Percentiles rank a stretch among this genome's conserved stretches.
Conservation (phyloP, 2,797 vertebrate genomes). For the Chromis chromis region DNA sequence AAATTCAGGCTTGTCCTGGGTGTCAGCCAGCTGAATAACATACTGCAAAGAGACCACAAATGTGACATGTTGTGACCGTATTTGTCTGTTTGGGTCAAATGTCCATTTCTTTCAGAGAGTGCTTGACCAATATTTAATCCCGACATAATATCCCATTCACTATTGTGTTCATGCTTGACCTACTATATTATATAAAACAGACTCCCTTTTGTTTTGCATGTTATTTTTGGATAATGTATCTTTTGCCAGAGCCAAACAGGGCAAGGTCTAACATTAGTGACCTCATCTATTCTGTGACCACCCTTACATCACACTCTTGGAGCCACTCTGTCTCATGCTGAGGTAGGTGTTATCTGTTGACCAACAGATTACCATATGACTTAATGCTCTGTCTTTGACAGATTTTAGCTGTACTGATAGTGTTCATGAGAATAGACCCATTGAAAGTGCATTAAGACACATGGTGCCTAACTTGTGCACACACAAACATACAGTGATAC, state of each 20-base stretch:
- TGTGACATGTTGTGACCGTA: slow-evolving; percentile 54
- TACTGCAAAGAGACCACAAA: slow-evolving; percentile 47
- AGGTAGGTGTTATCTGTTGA: slow-evolving; percentile 54
- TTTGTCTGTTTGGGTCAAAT: slow-evolving; percentile 67
- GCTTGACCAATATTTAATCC: slow-evolving; percentile 38
- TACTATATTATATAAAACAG: slow-evolving; percentile 31
- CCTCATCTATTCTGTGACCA: slow-evolving; percentile 55
- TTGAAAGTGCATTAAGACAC: slow-evolving; percentile 30
- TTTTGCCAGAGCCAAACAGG: slow-evolving; percentile 41
- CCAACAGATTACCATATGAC: slow-evolving; percentile 54
- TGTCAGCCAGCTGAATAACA: slow-evolving; percentile 46
- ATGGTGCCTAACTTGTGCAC: slow-evolving; percentile 32
- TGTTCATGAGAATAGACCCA: slow-evolving; percentile 41
- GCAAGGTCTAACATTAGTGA: slow-evolving; percentile 53
- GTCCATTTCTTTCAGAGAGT: slow-evolving; percentile 34
- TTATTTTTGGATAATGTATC: slow-evolving; percentile 54
- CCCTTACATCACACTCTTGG: slow-evolving; percentile 49
- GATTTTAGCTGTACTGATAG: slow-evolving; percentile 38
- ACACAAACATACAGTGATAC: slow-evolving; percentile 39
- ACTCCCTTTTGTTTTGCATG: slow-evolving; percentile 40
- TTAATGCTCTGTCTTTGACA: slow-evolving; percentile 31
- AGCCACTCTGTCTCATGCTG: slow-evolving; percentile 59
- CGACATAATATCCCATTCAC: slow-evolving; percentile 38
- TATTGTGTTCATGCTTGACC: slow-evolving; percentile 36
- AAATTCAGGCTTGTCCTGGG: slow-evolving; percentile 40